Evolutionary conservation across 1,140 invertebrate genomes (phyloP).

Genomic region (Drosophila busckii): DNA sequence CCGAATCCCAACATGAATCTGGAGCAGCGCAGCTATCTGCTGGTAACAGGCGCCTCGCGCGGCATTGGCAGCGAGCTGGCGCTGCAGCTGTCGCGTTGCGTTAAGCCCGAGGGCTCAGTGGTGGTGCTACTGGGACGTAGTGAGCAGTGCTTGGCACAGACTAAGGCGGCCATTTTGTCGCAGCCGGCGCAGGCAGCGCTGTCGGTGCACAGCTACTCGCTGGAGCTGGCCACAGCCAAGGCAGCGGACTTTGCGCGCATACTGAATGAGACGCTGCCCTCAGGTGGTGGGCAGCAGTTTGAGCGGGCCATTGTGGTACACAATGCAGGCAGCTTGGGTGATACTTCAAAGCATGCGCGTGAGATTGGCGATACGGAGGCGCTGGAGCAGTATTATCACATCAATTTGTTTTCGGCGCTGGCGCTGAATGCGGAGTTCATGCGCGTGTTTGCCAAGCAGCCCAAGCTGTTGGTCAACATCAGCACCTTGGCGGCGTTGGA

Average conservation of each 20-base stretch:
- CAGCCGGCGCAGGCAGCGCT: constrained; percentile 69
- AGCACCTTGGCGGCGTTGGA: constrained; percentile 90
- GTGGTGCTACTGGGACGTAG: constrained; percentile 89
- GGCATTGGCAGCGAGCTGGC: constrained; percentile 92
- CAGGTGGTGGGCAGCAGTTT: constrained; percentile 77
- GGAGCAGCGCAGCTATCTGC: constrained; percentile 80
- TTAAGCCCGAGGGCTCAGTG: constrained; percentile 83
- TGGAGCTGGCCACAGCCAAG: constrained; percentile 81
- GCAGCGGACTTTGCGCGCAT: constrained; percentile 45
- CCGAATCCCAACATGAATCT: constrained; percentile 48
- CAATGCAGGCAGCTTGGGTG: constrained; percentile 93
- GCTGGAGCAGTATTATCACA: constrained; percentile 85
- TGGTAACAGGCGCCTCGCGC: constrained; percentile 92
- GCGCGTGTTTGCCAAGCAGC: constrained; percentile 78
- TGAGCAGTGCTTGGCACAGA: constrained; percentile 82
- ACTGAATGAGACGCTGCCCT: constrained; percentile 21
- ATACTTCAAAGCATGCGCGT: constrained; percentile 82
- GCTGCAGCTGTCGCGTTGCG: constrained; percentile 82
- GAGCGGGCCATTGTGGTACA: constrained; percentile 89
- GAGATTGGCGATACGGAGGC: constrained; percentile 82
- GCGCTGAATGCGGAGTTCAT: constrained; percentile 89
- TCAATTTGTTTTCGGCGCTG: constrained; percentile 90
- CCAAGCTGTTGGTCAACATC: constrained; percentile 89
- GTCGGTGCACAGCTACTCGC: constrained; percentile 80
- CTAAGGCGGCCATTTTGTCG: constrained; percentile 81